A percentile compares a stretch with the other conserved stretches of the same genome.
These are phyloP conservation scores for Parnassius smintheus DNA, from an alignment of 2,888 invertebrate genomes.

Conservation along the genomic window DNA sequence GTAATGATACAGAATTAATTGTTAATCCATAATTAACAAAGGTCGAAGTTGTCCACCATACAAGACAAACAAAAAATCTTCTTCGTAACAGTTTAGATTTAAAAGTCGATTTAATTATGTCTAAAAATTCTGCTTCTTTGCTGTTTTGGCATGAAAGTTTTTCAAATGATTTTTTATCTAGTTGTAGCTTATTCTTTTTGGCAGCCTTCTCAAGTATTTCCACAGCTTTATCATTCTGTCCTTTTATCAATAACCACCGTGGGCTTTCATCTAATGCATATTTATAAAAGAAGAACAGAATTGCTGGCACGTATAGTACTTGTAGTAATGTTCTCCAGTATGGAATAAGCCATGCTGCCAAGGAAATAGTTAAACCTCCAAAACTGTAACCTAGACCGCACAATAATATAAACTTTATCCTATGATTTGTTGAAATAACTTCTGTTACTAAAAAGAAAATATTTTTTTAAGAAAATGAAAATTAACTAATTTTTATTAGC, in stretches of 20 bases:
- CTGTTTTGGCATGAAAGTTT: constrained; percentile 46
- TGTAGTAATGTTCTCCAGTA: constrained; percentile 86
- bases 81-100: constrained; percentile 51
- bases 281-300: constrained; percentile 84
- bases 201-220: constrained; percentile 83
- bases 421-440: constrained; percentile 56
- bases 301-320: constrained; percentile 84
- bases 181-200: constrained; percentile 55
- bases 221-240: constrained; percentile 83
- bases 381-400: constrained; percentile 48
- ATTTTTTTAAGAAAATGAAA: background rate
- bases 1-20: constrained; percentile 86
- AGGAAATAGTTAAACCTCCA: constrained; percentile 48
- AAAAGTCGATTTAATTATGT: constrained; percentile 56
- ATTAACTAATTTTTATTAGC: too few species aligned
- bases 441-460: constrained; percentile 56
- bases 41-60: constrained; percentile 83
- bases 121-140: constrained; percentile 41
- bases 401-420: constrained; percentile 51
- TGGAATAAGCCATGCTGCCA: constrained; percentile 65
- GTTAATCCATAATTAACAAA: constrained; percentile 90
- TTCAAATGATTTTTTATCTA: constrained; percentile 50
- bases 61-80: constrained; percentile 60
- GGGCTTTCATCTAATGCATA: constrained; percentile 87
- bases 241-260: constrained; percentile 89